A percentile compares a stretch with the other conserved stretches of the same genome.
Conservation (phyloP, 2,797 vertebrate species). For the Aselliscus stoliczkanus region DNA sequence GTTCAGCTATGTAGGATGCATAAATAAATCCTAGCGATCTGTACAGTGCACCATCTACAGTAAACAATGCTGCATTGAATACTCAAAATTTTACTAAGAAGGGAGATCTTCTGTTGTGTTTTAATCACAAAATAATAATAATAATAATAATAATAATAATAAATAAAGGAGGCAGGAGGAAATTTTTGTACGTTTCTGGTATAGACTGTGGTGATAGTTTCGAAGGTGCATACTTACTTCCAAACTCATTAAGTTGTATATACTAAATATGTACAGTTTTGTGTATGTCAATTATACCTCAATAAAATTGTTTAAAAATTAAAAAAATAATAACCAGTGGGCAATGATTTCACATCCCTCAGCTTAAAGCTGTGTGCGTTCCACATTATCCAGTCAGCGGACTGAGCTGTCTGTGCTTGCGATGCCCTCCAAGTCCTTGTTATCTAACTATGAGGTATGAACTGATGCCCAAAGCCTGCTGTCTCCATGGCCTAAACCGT, state of each 20-base stretch:
- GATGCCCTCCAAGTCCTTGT: rapidly evolving
- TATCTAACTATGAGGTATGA: neutral
- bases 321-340: neutral
- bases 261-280: neutral
- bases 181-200: neutral
- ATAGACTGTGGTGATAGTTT: neutral
- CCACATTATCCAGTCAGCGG: rapidly evolving
- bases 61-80: neutral
- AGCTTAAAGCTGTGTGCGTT: neutral
- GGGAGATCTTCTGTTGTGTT: neutral
- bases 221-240: neutral
- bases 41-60: neutral
- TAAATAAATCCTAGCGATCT: neutral
- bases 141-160: neutral
- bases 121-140: neutral
- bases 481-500: too few relatives aligned
- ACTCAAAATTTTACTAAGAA: neutral
- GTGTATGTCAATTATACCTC: neutral
- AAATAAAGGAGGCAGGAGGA: neutral
- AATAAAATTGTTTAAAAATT: neutral
- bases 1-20: neutral
- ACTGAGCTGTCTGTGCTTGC: neutral
- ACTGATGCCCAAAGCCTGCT: neutral
- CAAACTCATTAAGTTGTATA: neutral
- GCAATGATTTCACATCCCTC: neutral